phyloP scores from a whole-genome alignment of 2,113 vertebrate species.

The Capricornis sumatraensis region DNA sequence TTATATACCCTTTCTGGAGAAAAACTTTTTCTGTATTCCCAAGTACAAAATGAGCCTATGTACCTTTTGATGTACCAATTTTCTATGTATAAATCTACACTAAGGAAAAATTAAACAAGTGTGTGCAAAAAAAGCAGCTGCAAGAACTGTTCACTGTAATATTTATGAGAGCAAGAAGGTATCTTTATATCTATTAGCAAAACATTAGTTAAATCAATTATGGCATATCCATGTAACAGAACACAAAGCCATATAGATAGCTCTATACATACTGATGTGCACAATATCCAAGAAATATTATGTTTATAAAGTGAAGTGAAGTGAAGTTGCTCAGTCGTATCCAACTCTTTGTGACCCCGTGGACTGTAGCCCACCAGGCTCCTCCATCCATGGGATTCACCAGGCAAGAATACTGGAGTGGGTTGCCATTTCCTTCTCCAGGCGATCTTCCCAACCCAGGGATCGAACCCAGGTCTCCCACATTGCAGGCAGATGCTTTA shows the following conservation, averaged over 20 bases:
- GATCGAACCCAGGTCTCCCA: no score
- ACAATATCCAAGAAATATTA: neutral
- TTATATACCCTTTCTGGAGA: neutral
- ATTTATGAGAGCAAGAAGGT: neutral
- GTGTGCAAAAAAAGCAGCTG: neutral
- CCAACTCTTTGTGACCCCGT: accelerated
- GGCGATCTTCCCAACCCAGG: no score
- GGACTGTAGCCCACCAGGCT: no score
- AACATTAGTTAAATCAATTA: neutral
- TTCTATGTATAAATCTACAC: neutral
- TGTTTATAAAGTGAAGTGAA: neutral
- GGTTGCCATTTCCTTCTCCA: no score
- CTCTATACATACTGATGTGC: neutral
- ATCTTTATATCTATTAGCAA: neutral
- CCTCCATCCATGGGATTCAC: no score
- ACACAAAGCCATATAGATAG: neutral
- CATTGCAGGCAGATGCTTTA: no score
- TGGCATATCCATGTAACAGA: neutral
- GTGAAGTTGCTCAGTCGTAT: no score
- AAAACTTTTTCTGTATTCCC: neutral
- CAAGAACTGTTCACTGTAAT: neutral
- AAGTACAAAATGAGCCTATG: neutral
- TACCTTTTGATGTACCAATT: neutral
- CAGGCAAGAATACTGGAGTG: no score
- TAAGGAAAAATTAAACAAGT: neutral